These are phyloP conservation scores for Tuberolachnus salignus DNA, from an alignment of 2,888 invertebrate genomes.

Conservation along the genomic window DNA sequence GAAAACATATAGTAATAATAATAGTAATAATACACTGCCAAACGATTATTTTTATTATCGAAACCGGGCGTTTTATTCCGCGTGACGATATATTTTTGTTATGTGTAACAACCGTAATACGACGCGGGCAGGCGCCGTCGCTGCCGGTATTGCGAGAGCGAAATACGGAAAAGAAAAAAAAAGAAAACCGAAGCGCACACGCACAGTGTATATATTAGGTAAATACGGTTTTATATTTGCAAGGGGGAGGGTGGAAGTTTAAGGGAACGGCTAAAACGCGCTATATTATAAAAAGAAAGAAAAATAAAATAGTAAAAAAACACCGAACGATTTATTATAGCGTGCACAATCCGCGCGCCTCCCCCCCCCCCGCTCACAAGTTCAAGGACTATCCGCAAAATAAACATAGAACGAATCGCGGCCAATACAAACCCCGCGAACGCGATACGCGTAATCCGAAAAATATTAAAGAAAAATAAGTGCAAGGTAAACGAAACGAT, in stretches of 20 bases:
- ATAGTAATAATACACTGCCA: neutral
- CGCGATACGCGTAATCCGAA: neutral
- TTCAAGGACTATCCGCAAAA: neutral
- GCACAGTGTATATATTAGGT: neutral
- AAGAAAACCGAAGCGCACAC: neutral
- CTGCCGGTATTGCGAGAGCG: neutral
- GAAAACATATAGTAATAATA: neutral
- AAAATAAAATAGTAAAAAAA: no score
- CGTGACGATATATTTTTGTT: neutral
- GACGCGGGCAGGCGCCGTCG: no score
- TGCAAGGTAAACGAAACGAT: no score
- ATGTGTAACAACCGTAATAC: neutral
- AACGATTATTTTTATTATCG: slow-evolving; percentile 11
- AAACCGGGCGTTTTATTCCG: neutral
- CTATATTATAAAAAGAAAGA: no score
- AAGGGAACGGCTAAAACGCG: no score
- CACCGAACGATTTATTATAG: no score
- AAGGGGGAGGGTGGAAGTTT: no score
- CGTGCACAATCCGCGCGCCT: no score
- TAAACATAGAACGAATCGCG: neutral
- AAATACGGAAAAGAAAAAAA: slow-evolving; percentile 1
- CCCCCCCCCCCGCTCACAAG: no score
- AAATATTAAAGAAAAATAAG: neutral
- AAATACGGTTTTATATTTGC: no score
- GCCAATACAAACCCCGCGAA: neutral